A percentile compares a stretch with the other conserved stretches of the same genome.
These are phyloP conservation scores for Drosophila neocordata DNA, from an alignment of 1,140 invertebrate species.

Conservation along the genomic window DNA sequence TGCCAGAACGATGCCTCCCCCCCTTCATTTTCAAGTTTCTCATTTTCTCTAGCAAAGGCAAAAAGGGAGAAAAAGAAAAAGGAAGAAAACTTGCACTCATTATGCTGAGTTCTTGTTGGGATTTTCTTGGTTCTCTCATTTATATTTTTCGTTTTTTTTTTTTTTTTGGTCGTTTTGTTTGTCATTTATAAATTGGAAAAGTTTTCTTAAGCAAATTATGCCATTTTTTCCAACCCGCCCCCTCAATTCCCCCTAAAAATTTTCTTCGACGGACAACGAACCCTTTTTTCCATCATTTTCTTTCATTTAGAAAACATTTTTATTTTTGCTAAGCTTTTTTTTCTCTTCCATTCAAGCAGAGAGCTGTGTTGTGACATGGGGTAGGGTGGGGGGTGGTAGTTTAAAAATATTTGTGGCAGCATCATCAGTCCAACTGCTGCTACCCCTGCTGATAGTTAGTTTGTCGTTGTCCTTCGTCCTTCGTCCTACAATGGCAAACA, in stretches of 20 bases:
- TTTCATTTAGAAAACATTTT: conserved; percentile 36
- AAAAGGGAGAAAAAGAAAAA: too few species aligned
- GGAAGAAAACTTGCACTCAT: conserved; percentile 35
- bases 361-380: too few species aligned
- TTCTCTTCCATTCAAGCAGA: neutral
- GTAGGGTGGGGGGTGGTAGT: neutral
- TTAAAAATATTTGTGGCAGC: conserved; percentile 15
- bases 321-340: conserved; percentile 3
- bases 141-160: conserved; percentile 9
- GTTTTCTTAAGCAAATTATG: conserved; percentile 81
- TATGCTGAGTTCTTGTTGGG: conserved; percentile 36
- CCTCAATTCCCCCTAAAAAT: too few species aligned
- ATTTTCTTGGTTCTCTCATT: conserved; percentile 12
- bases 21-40: conserved; percentile 67
- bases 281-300: conserved; percentile 37
- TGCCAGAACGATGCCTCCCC: conserved; percentile 19
- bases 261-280: conserved; percentile 8
- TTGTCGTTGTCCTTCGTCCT: conserved; percentile 40
- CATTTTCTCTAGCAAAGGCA: conserved; percentile 10
- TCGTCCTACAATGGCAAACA: conserved; percentile 35
- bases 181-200: conserved; percentile 82
- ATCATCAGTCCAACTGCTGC: conserved; percentile 24
- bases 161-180: conserved; percentile 59
- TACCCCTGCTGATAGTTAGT: conserved; percentile 5
- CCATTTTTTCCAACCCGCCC: conserved; percentile 39